Percentiles rank a stretch among this genome's conserved stretches.
Conservation (phyloP, 2,797 vertebrate genomes). For the Rhinichthys osculus region DNA sequence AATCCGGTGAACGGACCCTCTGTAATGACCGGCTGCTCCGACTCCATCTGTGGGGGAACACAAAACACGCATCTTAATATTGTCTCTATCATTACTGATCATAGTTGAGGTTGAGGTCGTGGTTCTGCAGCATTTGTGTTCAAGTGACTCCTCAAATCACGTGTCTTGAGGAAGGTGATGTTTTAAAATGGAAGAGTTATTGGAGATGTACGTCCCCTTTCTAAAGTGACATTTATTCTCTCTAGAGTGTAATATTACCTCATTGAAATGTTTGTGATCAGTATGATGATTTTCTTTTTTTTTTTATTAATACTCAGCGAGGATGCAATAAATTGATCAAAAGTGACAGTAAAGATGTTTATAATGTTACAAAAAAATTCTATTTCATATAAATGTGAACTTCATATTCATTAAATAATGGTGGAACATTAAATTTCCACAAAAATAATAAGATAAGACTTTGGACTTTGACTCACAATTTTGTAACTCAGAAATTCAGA, state of each 20-base stretch:
- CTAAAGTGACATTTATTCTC: not conserved
- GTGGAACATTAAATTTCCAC: not conserved
- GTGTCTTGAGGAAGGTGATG: too few species aligned
- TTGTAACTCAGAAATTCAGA: too few species aligned
- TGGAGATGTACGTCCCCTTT: not conserved
- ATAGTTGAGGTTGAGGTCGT: rapidly evolving
- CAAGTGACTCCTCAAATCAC: too few species aligned
- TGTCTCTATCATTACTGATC: not conserved
- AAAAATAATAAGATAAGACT: not conserved
- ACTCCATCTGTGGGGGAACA: slow-evolving; percentile 69
- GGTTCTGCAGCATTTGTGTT: not conserved
- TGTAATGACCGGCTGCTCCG: slow-evolving; percentile 72
- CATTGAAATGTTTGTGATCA: not conserved
- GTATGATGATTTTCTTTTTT: not conserved
- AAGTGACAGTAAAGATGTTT: not conserved
- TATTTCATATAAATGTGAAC: not conserved
- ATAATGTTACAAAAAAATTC: not conserved
- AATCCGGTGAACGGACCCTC: slow-evolving; percentile 79
- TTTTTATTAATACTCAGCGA: not conserved
- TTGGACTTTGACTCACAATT: too few species aligned
- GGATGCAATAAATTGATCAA: not conserved
- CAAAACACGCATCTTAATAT: not conserved
- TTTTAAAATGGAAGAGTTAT: not conserved
- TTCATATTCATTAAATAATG: not conserved
- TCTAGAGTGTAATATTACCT: not conserved